These are phyloP conservation scores for Zaprionus lachaisei DNA, from an alignment of 1,140 invertebrate species.

Conservation along the genomic window DNA sequence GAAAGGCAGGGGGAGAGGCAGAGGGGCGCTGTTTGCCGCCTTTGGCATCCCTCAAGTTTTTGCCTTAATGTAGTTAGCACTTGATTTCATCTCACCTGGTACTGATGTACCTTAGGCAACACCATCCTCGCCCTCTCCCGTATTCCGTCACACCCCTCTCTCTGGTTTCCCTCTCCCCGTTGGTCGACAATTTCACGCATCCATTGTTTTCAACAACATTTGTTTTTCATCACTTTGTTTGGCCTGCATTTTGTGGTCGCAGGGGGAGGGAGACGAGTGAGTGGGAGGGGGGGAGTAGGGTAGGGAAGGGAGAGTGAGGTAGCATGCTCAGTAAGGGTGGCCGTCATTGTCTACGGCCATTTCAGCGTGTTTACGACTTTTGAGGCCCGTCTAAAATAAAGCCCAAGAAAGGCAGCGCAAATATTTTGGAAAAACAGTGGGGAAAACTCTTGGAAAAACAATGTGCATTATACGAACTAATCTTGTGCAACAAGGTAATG, in stretches of 20 bases:
- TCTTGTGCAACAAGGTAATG: neutral
- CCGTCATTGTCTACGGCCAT: constrained; percentile 58
- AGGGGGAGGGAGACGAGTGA: neutral
- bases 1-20: neutral
- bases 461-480: constrained; percentile 31
- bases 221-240: constrained; percentile 81
- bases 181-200: constrained; percentile 69
- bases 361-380: constrained; percentile 70
- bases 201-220: constrained; percentile 78
- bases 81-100: constrained; percentile 59
- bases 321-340: neutral
- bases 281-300: too few species aligned
- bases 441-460: constrained; percentile 26
- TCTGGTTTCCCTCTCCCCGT: neutral
- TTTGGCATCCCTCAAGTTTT: constrained; percentile 38
- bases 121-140: neutral
- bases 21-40: neutral
- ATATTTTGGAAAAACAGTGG: constrained; percentile 58
- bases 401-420: constrained; percentile 41
- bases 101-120: neutral
- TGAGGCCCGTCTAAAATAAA: constrained; percentile 25
- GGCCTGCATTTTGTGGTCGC: constrained; percentile 62
- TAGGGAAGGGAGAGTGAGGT: neutral
- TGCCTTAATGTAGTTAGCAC: constrained; percentile 78
- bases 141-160: too few species aligned